Evolutionary conservation across 2,888 invertebrate genomes (phyloP).

Genomic region (Acronicta psi): DNA sequence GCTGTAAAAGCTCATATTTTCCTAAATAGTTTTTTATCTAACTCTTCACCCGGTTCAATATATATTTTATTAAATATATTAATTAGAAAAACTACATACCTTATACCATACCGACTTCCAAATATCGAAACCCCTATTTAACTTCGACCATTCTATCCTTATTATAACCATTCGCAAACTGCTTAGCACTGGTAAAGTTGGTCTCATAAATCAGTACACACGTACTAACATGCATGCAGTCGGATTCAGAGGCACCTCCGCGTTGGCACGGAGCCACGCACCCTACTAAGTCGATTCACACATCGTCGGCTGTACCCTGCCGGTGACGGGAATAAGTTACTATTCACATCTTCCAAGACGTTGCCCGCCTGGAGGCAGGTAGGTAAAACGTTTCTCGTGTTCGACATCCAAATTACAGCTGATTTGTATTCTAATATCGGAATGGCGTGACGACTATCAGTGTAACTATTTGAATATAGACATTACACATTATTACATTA

Average conservation of each 20-base stretch:
- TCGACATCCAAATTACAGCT: constrained; percentile 41
- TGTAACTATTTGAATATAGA: background rate
- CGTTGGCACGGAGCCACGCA: constrained; percentile 80
- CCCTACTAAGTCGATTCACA: constrained; percentile 53
- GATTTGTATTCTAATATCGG: constrained; percentile 36
- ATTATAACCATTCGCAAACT: constrained; percentile 53
- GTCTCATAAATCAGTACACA: constrained; percentile 69
- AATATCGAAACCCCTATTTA: constrained; percentile 4
- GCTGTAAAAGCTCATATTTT: too few relatives aligned
- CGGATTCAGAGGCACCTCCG: constrained; percentile 63
- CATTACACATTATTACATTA: too few relatives aligned
- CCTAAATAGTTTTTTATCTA: too few relatives aligned
- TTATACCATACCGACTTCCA: background rate
- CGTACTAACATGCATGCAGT: constrained; percentile 63
- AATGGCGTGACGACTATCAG: constrained; percentile 20
- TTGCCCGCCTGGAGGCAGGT: constrained; percentile 36
- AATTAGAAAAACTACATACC: too few relatives aligned
- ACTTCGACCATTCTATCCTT: constrained; percentile 19
- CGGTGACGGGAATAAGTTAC: constrained; percentile 52
- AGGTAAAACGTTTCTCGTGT: constrained; percentile 46
- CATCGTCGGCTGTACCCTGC: constrained; percentile 46
- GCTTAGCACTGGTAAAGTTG: constrained; percentile 67
- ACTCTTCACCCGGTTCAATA: too few relatives aligned
- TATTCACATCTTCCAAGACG: constrained; percentile 48
- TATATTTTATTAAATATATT: too few relatives aligned